Conservation (phyloP, 2,888 invertebrate genomes). For the Brachycybe producta region DNA sequence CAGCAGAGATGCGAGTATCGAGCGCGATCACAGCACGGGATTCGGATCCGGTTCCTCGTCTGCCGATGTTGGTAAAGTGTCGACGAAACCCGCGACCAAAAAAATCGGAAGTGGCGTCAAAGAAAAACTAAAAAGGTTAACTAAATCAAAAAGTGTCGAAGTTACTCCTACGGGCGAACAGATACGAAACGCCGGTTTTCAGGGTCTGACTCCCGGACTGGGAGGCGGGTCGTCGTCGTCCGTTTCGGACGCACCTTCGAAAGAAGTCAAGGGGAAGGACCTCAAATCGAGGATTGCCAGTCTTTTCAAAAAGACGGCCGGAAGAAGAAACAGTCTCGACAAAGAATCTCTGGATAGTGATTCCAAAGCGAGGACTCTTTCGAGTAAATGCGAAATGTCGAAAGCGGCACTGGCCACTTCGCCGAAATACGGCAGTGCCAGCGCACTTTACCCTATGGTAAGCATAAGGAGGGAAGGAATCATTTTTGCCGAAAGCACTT, state of each 20-base stretch:
- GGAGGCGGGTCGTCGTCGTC: constrained; percentile 11
- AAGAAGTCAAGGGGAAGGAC: constrained; percentile 23
- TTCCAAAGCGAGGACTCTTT: neutral
- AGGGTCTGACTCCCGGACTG: constrained; percentile 21
- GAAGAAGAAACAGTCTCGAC: constrained; percentile 21
- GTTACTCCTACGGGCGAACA: constrained; percentile 37
- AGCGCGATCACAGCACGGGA: neutral
- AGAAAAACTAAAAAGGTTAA: constrained; percentile 55
- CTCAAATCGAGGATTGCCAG: constrained; percentile 25
- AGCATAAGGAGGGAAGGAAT: no score
- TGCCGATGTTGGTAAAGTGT: neutral
- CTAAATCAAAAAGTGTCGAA: constrained; percentile 70
- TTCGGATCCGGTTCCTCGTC: neutral
- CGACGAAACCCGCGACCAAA: neutral
- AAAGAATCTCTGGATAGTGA: constrained; percentile 1
- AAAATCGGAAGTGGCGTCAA: constrained; percentile 44
- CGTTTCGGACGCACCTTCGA: constrained; percentile 1
- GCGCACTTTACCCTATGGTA: neutral
- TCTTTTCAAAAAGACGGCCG: constrained; percentile 24
- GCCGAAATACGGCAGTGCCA: constrained; percentile 11
- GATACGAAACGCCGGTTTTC: constrained; percentile 24
- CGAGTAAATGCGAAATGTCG: neutral
- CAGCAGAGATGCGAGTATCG: constrained; percentile 14
- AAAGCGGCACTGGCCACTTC: neutral
- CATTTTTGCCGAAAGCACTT: no score